These are phyloP conservation scores for Drosophila lacicola DNA, from an alignment of 2,888 invertebrate genomes.

Conservation along the genomic window DNA sequence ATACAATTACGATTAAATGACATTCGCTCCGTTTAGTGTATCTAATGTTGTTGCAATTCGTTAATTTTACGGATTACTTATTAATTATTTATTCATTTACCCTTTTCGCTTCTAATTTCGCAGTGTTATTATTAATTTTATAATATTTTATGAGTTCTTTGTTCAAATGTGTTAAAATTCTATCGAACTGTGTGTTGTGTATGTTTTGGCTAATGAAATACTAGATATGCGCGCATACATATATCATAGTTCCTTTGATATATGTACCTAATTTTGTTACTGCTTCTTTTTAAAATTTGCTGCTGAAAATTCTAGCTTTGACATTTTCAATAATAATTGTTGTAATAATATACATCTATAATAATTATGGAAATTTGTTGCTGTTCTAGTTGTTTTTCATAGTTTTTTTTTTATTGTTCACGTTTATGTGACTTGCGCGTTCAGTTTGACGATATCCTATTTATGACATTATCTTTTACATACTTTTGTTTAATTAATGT, in stretches of 20 bases:
- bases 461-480: slow-evolving; percentile 15
- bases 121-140: slow-evolving; percentile 5
- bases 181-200: slow-evolving; percentile 15
- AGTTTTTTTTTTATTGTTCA: slow-evolving; percentile 17
- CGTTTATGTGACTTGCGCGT: slow-evolving; percentile 28
- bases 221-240: slow-evolving; percentile 29
- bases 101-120: slow-evolving; percentile 48
- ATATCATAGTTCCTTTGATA: slow-evolving; percentile 25
- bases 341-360: slow-evolving; percentile 53
- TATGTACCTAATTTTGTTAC: slow-evolving; percentile 34
- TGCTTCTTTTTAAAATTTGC: slow-evolving; percentile 20
- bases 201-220: slow-evolving; percentile 26
- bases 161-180: slow-evolving; percentile 35
- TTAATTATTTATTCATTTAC: slow-evolving; percentile 47
- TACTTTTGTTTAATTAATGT: slow-evolving; percentile 9
- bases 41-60: slow-evolving; percentile 51
- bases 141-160: slow-evolving; percentile 16
- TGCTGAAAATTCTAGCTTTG: slow-evolving; percentile 14
- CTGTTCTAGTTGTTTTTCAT: slow-evolving; percentile 14
- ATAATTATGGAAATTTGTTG: slow-evolving; percentile 43
- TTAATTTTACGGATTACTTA: slow-evolving; percentile 54
- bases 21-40: slow-evolving; percentile 39
- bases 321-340: slow-evolving; percentile 24
- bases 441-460: slow-evolving; percentile 2
- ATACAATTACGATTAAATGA: slow-evolving; percentile 58